Evolutionary conservation across 2,797 vertebrate species (phyloP).

Genomic region (Presbytis comata): DNA sequence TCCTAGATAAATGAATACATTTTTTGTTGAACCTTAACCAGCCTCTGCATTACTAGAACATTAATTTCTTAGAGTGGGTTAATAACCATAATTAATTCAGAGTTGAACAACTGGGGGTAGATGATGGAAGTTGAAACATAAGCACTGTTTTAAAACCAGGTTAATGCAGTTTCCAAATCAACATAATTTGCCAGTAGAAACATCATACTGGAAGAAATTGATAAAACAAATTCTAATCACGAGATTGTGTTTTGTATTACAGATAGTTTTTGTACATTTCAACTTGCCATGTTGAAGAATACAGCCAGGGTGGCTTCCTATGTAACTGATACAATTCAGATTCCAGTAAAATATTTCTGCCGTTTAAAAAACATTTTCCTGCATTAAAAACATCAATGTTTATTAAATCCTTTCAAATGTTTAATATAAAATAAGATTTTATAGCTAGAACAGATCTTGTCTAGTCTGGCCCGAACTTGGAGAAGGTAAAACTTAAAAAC

Average conservation of each 20-base stretch:
- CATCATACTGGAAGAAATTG: background rate
- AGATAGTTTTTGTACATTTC: background rate
- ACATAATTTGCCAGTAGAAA: background rate
- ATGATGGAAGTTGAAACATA: background rate
- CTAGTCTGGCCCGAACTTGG: background rate
- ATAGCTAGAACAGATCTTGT: background rate
- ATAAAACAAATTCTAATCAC: background rate
- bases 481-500: background rate
- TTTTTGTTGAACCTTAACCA: background rate
- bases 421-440: slow-evolving; percentile 10
- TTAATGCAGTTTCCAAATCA: background rate
- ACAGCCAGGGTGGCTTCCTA: background rate
- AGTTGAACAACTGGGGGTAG: background rate
- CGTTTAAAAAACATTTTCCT: background rate
- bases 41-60: background rate
- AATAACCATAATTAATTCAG: background rate
- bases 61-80: slow-evolving; percentile 11
- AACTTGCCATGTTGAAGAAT: background rate
- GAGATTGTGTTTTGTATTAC: background rate
- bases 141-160: background rate
- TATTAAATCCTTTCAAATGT: slow-evolving; percentile 1
- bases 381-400: background rate
- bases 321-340: background rate
- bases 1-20: background rate
- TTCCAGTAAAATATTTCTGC: background rate